Evolutionary conservation across 2,113 vertebrate species (phyloP), one percentile per base, ranked within the genome.

Genomic region (Cephalopholis sonnerati): DNA sequence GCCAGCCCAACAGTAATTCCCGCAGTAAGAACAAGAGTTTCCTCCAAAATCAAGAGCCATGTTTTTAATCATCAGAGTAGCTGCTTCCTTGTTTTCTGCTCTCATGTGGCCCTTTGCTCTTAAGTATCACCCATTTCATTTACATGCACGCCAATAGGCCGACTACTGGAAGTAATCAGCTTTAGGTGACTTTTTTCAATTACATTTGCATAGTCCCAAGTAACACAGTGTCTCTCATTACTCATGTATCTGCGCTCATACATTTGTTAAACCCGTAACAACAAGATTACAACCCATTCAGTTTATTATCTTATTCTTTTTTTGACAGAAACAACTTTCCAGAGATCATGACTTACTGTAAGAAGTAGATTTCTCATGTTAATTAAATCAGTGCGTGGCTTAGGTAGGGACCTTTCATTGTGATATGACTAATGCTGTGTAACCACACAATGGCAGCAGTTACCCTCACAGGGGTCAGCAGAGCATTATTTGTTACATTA

Each of bases 71-170:
- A 66, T 81, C 29, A 27, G 51, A 75, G 63, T 58, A 68, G 20
- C 51, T 63, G 20, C 11, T 46, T 9, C 22, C 7, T 3, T 63
- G 10, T 55, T 32, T n/a, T 44, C 3, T 41, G 50, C 77, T 63
- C 66, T 17, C 20, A 29, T 25, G 32, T 29, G 57, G 24, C 72
- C 48, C 29, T 63, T 55, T 55, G 57, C 27, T 58, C 71, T 69
- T 24, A 54, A 51, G n/a, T 54, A 24, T 61, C 53, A 55, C 36
- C 70, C 71, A 76, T 71, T 80, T 39, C 44, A 85, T 67, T 81
- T 61, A 59, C 61, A 81, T 72, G 61, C 46, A 39, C 36, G 63
- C 22, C 68, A 57, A 72, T 50, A 61, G 0, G 6, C 25, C 0
- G 0, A 25, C 17, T 16, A n/a, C 32, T 67, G 36, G 25, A 75